Conservation (phyloP, 2,113 vertebrate species). For the Atlantisia rogersi region DNA sequence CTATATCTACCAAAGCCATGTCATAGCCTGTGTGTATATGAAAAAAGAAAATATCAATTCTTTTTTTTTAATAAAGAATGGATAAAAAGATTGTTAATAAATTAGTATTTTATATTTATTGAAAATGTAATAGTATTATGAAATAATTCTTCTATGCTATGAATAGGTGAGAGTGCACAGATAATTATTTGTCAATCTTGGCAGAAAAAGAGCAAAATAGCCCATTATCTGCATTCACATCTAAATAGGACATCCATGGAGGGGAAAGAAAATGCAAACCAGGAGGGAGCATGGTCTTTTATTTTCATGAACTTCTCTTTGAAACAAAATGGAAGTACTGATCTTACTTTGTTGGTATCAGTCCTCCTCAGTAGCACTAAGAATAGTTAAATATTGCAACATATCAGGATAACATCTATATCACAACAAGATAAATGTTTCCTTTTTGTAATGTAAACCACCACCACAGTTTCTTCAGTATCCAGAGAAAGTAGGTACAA, state of each 20-base stretch:
- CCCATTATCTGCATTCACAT: constrained; percentile 18
- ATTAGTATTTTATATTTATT: neutral
- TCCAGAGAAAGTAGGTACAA: neutral
- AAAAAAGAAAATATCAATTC: neutral
- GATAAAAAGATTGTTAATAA: neutral
- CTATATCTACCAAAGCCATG: neutral
- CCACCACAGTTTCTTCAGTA: neutral
- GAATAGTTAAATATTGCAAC: constrained; percentile 6
- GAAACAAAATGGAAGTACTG: constrained; percentile 12
- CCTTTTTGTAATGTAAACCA: neutral
- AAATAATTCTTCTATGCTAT: neutral
- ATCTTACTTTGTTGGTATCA: constrained; percentile 2
- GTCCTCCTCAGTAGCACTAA: neutral
- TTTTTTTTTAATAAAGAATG: neutral
- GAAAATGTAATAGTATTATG: neutral
- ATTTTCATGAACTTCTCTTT: constrained; percentile 33
- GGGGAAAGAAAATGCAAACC: neutral
- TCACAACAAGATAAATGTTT: constrained; percentile 17
- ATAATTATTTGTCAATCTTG: constrained; percentile 6
- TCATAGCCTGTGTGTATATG: neutral
- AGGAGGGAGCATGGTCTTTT: neutral
- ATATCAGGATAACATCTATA: neutral
- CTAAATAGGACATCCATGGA: neutral
- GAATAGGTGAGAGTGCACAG: neutral
- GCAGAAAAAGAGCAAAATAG: neutral